Conservation (phyloP, 2,888 invertebrate genomes). For the Hyposoter didymator region DNA sequence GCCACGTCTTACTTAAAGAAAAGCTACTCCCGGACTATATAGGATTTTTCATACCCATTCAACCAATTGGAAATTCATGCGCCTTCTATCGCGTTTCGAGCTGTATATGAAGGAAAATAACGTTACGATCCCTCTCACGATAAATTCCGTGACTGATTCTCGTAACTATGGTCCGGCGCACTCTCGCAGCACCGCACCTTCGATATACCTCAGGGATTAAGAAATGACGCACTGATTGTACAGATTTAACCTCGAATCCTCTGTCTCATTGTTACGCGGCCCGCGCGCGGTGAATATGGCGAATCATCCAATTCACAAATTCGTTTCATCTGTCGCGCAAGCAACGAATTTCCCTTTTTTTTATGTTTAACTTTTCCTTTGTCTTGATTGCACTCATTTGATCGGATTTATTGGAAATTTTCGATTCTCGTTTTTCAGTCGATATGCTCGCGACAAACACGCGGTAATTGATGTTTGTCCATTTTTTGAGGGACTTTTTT, state of each 20-base stretch:
- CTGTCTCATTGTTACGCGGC: not conserved
- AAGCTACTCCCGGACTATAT: slow-evolving; percentile 1
- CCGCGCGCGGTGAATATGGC: not conserved
- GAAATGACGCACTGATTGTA: not conserved
- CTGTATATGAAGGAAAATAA: not conserved
- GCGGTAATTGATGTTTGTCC: not conserved
- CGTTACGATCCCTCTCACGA: slow-evolving; percentile 1
- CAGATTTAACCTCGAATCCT: not conserved
- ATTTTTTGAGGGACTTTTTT: not conserved
- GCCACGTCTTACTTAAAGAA: not conserved
- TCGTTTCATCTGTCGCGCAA: not conserved
- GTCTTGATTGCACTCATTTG: not conserved
- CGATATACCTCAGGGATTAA: not conserved
- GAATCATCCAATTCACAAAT: slow-evolving; percentile 4
- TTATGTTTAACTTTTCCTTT: not conserved
- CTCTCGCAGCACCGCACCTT: not conserved
- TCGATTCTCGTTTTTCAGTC: not conserved
- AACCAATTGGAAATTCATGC: slow-evolving; percentile 38
- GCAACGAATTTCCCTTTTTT: not conserved
- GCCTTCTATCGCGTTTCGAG: not conserved
- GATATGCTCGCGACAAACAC: not conserved
- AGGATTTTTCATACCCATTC: slow-evolving; percentile 31
- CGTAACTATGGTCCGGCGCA: not conserved
- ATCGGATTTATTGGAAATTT: not conserved
- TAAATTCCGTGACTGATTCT: slow-evolving; percentile 18